Conservation (phyloP, 1,140 invertebrate species). For the Hylyphantes graminicola region DNA sequence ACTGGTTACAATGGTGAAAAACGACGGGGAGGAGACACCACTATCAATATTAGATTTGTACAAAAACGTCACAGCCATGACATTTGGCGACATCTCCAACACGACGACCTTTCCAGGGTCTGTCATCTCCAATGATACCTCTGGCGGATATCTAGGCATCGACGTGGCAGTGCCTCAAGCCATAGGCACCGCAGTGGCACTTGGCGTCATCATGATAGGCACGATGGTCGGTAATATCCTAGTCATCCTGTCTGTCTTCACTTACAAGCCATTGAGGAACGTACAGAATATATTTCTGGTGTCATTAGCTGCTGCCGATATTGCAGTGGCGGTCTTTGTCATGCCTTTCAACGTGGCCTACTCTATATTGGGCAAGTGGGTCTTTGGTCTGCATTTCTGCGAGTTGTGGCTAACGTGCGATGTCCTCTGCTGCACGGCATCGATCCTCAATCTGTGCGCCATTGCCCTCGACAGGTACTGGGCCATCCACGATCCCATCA, state of each 20-base stretch:
- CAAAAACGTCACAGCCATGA: constrained; percentile 6
- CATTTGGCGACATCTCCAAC: constrained; percentile 7
- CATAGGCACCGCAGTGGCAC: constrained; percentile 63
- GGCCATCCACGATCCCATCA: constrained; percentile 96
- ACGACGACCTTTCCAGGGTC: neutral
- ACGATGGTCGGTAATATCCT: constrained; percentile 95
- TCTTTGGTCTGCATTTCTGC: constrained; percentile 90
- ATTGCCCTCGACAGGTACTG: constrained; percentile 86
- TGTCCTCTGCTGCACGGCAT: constrained; percentile 95
- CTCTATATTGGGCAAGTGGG: constrained; percentile 87
- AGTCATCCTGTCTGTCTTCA: constrained; percentile 96
- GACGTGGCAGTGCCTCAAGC: constrained; percentile 35
- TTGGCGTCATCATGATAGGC: constrained; percentile 77
- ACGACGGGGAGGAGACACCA: neutral
- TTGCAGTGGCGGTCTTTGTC: constrained; percentile 95
- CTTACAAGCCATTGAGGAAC: constrained; percentile 91
- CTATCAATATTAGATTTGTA: neutral
- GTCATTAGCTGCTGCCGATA: constrained; percentile 94
- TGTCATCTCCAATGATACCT: neutral
- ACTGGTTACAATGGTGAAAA: neutral
- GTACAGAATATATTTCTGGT: constrained; percentile 98
- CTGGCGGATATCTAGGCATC: neutral
- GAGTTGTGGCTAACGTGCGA: constrained; percentile 98
- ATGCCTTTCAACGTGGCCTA: constrained; percentile 96
- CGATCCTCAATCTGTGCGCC: constrained; percentile 94